Evolutionary conservation across 2,888 invertebrate genomes (phyloP).

Genomic region (Tanypteryx hageni): DNA sequence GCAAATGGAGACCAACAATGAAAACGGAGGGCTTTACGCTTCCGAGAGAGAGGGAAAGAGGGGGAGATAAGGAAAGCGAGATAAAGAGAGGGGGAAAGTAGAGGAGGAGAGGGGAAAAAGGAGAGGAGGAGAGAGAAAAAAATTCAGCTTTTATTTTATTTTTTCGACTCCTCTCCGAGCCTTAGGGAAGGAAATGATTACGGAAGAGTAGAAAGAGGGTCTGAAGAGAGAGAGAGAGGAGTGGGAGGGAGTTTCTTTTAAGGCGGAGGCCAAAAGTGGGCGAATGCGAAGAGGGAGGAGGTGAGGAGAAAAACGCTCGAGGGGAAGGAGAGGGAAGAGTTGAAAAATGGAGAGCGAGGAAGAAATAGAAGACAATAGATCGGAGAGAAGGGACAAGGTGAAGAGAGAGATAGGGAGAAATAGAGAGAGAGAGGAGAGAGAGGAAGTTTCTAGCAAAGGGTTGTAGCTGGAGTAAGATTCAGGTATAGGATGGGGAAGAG

Average conservation of each 20-base stretch:
- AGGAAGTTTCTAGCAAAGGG: background rate
- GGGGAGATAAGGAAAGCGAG: no score
- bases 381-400: background rate
- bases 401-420: background rate
- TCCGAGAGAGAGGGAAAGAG: background rate
- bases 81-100: no score
- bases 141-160: no score
- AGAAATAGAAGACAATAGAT: background rate
- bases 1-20: constrained; percentile 24
- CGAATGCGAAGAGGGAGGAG: background rate
- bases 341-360: no score
- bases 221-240: background rate
- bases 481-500: no score
- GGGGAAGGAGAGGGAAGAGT: background rate
- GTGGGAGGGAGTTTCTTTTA: background rate
- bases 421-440: background rate
- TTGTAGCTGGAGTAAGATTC: background rate
- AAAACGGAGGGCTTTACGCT: constrained; percentile 17
- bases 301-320: background rate
- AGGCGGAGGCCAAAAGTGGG: background rate
- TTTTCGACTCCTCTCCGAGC: background rate
- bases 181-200: constrained; percentile 6
- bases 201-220: background rate
- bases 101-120: no score
- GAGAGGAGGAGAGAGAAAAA: no score